Base-by-base conservation (phyloP, 2,888 invertebrate species). In the Pammene fasciana region DNA sequence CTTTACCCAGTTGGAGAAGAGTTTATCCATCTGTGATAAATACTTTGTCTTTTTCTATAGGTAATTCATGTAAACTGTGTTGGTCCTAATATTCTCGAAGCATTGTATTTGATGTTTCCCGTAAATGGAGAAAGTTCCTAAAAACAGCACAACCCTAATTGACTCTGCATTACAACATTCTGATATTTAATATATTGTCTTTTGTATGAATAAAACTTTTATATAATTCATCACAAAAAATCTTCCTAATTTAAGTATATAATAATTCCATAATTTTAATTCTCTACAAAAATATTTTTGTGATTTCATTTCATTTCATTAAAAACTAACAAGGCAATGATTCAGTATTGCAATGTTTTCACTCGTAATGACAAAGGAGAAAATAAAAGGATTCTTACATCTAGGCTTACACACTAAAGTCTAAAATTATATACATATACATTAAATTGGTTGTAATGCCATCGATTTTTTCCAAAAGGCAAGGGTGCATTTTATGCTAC, bases 401-500 rank as follows among this genome's bases (percentile, higher is more conserved):
- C 55, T 65, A 64, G n/a, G 10, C 50, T 36, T 62, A 48, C 46
- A 67, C 16, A 67, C 46, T 65, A 68, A 9, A 64, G 48, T 60
- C 55, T 50, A 61, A 72, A 62, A 41, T 60, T 72, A 62, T 55
- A 60, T 68, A 71, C 68, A 66, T 67, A 71, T 50, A 74, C 62
- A 70, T 54, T 57, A 16, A 57, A 60, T 36, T 67, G 71, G 65
- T 70, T 73, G 64, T 64, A 55, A 71, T 70, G 68, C 68, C 60
- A 70, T 72, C 46, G 70, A 59, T 68, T 61, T 56, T 50, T 18
- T 62, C 64, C 38, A 64, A 64, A 79, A 82, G 86, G 88, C 86
- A 88, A 87, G 86, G 79, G 77, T 73, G 86, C 88, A 89, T 87
- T 87, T 71, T 71, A 88, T 87, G 87, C 87, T 82, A 81, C 62